Conservation (phyloP, 2,797 vertebrate species). For the Parotocinclus haroldoi region DNA sequence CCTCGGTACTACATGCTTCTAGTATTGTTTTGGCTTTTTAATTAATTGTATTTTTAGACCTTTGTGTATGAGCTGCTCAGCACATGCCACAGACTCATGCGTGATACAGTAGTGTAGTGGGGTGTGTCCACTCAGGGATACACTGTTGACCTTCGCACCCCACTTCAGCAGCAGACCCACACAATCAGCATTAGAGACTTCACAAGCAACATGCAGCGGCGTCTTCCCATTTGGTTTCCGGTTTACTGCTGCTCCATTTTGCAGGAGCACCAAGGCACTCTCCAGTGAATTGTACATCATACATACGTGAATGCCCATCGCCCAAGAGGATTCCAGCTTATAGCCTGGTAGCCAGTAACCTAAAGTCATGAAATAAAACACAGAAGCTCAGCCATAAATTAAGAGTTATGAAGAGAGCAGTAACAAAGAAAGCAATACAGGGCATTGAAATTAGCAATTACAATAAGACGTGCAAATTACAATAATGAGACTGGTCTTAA, state of each 20-base stretch:
- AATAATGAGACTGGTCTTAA: no score
- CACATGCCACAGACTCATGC: constrained; percentile 79
- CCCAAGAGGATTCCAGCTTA: constrained; percentile 92
- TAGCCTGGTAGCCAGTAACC: constrained; percentile 94
- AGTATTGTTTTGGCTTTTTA: not conserved
- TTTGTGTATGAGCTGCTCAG: constrained; percentile 82
- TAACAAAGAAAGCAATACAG: no score
- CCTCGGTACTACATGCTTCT: not conserved
- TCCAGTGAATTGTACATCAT: constrained; percentile 86
- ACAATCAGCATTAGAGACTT: constrained; percentile 76
- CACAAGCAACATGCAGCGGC: constrained; percentile 88
- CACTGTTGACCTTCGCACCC: constrained; percentile 79
- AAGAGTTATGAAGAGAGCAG: no score
- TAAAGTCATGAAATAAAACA: constrained; percentile 50
- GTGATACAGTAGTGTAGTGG: constrained; percentile 87
- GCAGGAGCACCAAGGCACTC: constrained; percentile 78
- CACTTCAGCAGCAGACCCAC: constrained; percentile 80
- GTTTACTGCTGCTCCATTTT: constrained; percentile 85
- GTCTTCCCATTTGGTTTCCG: constrained; percentile 91
- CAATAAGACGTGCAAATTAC: no score
- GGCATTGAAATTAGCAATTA: no score
- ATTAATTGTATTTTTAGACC: constrained; percentile 63
- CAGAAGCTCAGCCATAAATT: not conserved
- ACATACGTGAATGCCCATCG: constrained; percentile 87
- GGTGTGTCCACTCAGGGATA: constrained; percentile 85